Base-by-base conservation (phyloP, 2,797 vertebrate genomes). In the Tachyglossus aculeatus region DNA sequence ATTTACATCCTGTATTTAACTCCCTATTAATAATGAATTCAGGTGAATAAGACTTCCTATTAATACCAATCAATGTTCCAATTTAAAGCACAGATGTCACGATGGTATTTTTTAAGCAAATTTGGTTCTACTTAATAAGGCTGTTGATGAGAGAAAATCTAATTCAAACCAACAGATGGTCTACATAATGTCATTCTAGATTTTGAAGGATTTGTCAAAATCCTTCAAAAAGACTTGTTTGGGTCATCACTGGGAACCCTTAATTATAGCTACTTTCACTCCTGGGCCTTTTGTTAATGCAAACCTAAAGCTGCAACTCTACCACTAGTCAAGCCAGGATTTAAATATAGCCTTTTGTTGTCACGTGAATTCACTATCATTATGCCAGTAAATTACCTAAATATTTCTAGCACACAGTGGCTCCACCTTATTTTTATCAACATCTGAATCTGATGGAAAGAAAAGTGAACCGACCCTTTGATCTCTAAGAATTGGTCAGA, bases 81-180 rank as follows among this genome's bases (percentile, higher is more conserved):
- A 78, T 65, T 84, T 89, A 90, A 91, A 89, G 76, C 82, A 78
- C 90, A 90, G 90, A 91, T 90, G 87, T 88, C 90, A 90, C 77
- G 69, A n/a, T n/a, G 47, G 64, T 52, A 61, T 81, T 90, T 84
- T 75, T 50, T 78, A 87, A 77, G 58, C 43, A 79, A 48, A 65
- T 82, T 90, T 79, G 67, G 69, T 89, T 88, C 81, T 88, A 88
- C 90, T 92, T 92, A 93, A 93, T 89, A 89, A 84, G 80, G 67
- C 59, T 82, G 85, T 84, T 90, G 90, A 89, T 90, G 86, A 91
- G 84, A 82, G 81, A 86, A 75, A 86, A 74, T 71, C 79, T 92
- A 93, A 94, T 90, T 91, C 92, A 93, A 88, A 86, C 88, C 88
- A 93, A 86, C 93, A 94, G 92, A 94, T 93, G 93, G 92, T 90